Evolutionary conservation across 1,140 invertebrate species (phyloP), one percentile per base, ranked within the genome.

Genomic region (Ditylenchus dipsaci): DNA sequence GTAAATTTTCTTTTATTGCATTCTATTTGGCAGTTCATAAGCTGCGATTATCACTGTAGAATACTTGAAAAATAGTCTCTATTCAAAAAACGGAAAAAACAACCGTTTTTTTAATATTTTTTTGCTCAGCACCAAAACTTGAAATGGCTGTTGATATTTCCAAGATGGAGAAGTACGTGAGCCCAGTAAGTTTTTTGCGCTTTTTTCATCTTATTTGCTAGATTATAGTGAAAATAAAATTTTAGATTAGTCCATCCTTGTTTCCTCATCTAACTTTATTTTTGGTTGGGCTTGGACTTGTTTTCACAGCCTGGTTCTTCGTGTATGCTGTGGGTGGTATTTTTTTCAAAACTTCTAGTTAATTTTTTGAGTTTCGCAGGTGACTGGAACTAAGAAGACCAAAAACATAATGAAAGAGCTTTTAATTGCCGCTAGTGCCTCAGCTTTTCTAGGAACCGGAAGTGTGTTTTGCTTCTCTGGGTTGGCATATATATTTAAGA

Each of bases 301-400:
- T 97, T 83, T 97, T 97, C 84, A 97, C 93, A 43, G 93, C 94
- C 23, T 97, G 93, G 92, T 97, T 97, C 86, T 96, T 97, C 84
- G 92, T 97, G 19, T 86, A 86, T 84, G 80, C 68, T 63, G 78
- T 82, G 13, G 23, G 79, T 84, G 29, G 33, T 64, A 19, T 9
- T 53, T 19, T 19, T 7, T 7, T 53, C 23, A 8, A 53, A 19
- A 53, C 15, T 21, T 53, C n/a, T 53, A 53, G 3, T 53, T 19
- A 53, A 45, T 27, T 23, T 30, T 1, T 27, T 56, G 13, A 21
- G 33, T 21, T 30, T 68, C 73, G 59, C 33, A 79, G 88, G 94
- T 97, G 0, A 97, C 94, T 13, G 91, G 91, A 72, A 92, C 90
- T 0, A 96, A 96, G 84, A 89, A 90, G 64, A 92, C 90, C 0